Percentiles rank a stretch among this genome's conserved stretches.
phyloP scores from a whole-genome alignment of 2,113 vertebrate species.

The Mesocricetus auratus region DNA sequence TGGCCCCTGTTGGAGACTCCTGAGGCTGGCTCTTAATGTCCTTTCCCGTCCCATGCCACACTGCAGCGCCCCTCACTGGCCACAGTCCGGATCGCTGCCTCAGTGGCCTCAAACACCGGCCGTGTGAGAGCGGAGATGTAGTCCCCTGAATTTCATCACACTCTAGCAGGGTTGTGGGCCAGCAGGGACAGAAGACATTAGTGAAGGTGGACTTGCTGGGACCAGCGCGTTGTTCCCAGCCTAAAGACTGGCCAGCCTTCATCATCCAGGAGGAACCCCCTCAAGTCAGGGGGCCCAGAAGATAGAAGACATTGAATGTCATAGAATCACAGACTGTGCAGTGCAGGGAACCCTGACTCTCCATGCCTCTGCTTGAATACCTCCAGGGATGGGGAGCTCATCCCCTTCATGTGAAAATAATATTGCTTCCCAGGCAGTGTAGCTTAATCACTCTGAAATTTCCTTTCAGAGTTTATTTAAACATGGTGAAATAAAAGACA shows the following conservation, averaged over 20 bases:
- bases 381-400: not conserved
- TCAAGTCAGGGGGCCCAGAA: not conserved
- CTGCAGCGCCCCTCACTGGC: not conserved
- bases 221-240: not conserved
- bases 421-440: not conserved
- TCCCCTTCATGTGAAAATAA: not conserved
- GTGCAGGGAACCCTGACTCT: not conserved
- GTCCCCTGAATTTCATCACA: not conserved
- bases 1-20: slow-evolving; percentile 2
- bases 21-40: not conserved
- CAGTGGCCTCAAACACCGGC: not conserved
- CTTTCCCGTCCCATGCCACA: not conserved
- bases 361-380: slow-evolving; percentile 13
- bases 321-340: not conserved
- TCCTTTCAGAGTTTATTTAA: slow-evolving; percentile 1
- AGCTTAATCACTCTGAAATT: not conserved
- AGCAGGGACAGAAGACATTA: not conserved
- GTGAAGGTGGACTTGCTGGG: not conserved
- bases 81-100: not conserved
- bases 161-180: not conserved
- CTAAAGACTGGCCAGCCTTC: not conserved
- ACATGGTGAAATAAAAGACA: not conserved
- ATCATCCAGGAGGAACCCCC: not conserved
- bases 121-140: not conserved
- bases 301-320: not conserved